These are phyloP conservation scores for Porites rus DNA, from an alignment of 92 coral and sea anemone species.

Conservation along the genomic window DNA sequence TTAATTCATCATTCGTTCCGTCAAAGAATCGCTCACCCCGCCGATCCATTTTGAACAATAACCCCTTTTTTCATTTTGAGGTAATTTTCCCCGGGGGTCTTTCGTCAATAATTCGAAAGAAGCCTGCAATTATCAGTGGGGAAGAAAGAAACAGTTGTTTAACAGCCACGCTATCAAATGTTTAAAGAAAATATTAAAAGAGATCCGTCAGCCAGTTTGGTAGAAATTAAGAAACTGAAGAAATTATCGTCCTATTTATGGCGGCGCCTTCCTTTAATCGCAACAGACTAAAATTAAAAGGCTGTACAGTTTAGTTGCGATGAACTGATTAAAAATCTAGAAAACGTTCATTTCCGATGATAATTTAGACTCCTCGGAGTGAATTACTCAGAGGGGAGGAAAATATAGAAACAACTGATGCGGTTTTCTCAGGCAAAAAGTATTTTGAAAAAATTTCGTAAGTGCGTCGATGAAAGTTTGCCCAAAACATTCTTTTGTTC, in stretches of 20 bases:
- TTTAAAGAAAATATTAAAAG: constrained; percentile 24
- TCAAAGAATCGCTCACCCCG: constrained; percentile 23
- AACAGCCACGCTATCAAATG: constrained; percentile 31
- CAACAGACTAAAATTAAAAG: constrained; percentile 24
- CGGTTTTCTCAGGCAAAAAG: constrained; percentile 10
- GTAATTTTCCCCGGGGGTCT: constrained; percentile 43
- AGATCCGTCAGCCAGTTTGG: constrained; percentile 8
- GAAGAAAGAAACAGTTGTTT: constrained; percentile 54
- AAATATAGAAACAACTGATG: constrained; percentile 6
- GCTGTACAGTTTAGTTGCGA: constrained; percentile 33
- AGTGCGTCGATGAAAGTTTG: neutral
- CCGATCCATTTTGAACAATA: constrained; percentile 33
- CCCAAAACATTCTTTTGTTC: constrained; percentile 5
- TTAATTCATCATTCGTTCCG: constrained; percentile 43
- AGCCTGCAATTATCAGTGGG: constrained; percentile 20
- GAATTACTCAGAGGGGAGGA: constrained; percentile 1
- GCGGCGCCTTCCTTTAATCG: constrained; percentile 16
- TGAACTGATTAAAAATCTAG: constrained; percentile 49
- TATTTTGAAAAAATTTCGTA: neutral
- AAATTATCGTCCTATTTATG: neutral
- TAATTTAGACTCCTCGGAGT: constrained; percentile 7
- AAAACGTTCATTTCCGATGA: constrained; percentile 38
- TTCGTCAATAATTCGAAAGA: constrained; percentile 28
- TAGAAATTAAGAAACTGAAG: neutral
- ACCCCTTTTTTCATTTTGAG: constrained; percentile 26